Percentiles rank a stretch among this genome's conserved stretches.
phyloP scores from a whole-genome alignment of 2,113 vertebrate species.

The Corythaixoides concolor region DNA sequence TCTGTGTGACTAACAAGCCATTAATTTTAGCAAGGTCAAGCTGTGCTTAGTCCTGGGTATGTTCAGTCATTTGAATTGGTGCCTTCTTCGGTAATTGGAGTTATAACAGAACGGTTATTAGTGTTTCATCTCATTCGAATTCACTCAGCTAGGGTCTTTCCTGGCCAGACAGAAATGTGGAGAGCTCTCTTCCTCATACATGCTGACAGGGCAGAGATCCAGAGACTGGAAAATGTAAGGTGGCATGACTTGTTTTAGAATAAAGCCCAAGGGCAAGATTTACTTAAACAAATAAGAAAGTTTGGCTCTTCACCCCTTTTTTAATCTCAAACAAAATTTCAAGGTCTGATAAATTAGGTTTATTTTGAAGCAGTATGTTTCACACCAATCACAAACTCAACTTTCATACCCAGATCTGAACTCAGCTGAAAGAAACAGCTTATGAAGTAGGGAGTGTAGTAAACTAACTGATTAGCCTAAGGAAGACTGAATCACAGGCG shows the following conservation, averaged over 20 bases:
- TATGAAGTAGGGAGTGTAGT: background rate
- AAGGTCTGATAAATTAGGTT: background rate
- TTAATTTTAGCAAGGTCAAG: background rate
- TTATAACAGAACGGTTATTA: background rate
- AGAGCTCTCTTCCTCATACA: background rate
- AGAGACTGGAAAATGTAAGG: background rate
- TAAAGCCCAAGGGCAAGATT: background rate
- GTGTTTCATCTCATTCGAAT: background rate
- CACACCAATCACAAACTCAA: background rate
- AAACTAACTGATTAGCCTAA: background rate
- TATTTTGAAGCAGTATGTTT: background rate
- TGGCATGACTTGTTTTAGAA: background rate
- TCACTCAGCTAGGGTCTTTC: background rate
- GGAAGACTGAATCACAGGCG: rapidly evolving
- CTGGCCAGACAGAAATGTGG: background rate
- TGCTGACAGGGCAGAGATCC: background rate
- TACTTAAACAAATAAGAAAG: background rate
- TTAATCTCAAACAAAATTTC: background rate
- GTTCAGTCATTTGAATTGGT: background rate
- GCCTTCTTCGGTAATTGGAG: background rate
- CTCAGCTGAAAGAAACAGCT: background rate
- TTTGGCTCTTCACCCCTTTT: background rate
- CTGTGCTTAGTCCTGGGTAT: background rate
- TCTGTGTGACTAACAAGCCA: background rate
- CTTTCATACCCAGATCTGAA: background rate